These are phyloP conservation scores for Planiliza haematocheilus DNA, from an alignment of 2,113 vertebrate genomes.

Conservation along the genomic window DNA sequence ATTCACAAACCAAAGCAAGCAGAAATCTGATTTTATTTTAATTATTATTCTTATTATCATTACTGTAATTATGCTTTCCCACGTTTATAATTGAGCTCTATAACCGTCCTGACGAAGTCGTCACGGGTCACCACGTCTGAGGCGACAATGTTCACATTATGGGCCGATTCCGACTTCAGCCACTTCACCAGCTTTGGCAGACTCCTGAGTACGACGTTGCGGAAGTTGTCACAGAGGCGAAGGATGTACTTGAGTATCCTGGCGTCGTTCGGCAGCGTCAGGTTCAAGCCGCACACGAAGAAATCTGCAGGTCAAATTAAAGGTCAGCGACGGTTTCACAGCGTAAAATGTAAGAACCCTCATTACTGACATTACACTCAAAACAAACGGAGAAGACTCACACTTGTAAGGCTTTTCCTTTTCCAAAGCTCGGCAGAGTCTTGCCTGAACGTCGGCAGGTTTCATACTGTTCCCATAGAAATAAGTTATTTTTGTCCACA, in stretches of 20 bases:
- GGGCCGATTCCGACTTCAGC: neutral
- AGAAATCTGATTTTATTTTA: neutral
- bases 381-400: conserved; percentile 32
- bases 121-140: conserved; percentile 63
- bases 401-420: neutral
- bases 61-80: neutral
- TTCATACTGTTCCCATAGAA: conserved; percentile 63
- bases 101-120: conserved; percentile 52
- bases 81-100: conserved; percentile 48
- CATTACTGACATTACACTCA: neutral
- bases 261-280: conserved; percentile 51
- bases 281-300: conserved; percentile 70
- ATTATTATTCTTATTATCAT: too few species aligned
- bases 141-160: conserved; percentile 59
- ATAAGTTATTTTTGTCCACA: conserved; percentile 60
- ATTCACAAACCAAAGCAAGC: neutral
- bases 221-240: conserved; percentile 21
- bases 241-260: conserved; percentile 53
- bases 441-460: conserved; percentile 9
- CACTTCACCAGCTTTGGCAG: conserved; percentile 54
- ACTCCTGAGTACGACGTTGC: conserved; percentile 27
- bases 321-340: neutral
- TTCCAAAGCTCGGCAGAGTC: conserved; percentile 33
- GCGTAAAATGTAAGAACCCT: neutral
- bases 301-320: conserved; percentile 51